phyloP scores from a whole-genome alignment of 1,140 invertebrate genomes.

The Cheumatopsyche charites region DNA sequence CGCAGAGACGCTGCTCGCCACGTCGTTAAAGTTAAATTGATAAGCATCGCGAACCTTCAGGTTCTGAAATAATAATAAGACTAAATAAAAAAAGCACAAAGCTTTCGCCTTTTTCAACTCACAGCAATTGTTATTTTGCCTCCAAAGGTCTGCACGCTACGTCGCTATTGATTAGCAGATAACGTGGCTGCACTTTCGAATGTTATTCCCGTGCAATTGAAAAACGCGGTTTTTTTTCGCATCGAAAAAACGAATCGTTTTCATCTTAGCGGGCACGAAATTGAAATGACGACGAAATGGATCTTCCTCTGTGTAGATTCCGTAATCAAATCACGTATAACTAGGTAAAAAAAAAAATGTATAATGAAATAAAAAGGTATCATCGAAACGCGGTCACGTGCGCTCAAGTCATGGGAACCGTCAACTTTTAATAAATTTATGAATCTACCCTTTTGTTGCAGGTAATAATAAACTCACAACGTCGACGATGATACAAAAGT shows the following conservation, averaged over 20 bases:
- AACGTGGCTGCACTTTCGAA: slow-evolving; percentile 24
- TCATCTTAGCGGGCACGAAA: not conserved
- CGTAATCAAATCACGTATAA: slow-evolving; percentile 44
- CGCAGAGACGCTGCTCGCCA: not conserved
- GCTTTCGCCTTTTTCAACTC: slow-evolving; percentile 26
- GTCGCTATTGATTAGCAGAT: slow-evolving; percentile 32
- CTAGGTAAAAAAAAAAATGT: slow-evolving; percentile 40
- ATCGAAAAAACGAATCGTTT: not conserved
- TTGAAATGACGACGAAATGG: not conserved
- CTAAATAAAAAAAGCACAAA: slow-evolving; percentile 10
- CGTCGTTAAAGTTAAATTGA: not conserved
- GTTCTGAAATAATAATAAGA: slow-evolving; percentile 13
- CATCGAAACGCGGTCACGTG: slow-evolving; percentile 47
- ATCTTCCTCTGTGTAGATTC: not conserved
- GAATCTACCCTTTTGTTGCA: slow-evolving; percentile 47
- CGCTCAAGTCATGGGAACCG: slow-evolving; percentile 39
- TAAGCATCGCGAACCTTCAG: not conserved
- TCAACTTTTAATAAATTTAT: slow-evolving; percentile 48
- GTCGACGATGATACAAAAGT: slow-evolving; percentile 29
- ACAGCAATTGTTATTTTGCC: slow-evolving; percentile 25
- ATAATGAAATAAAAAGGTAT: slow-evolving; percentile 37
- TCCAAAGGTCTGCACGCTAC: slow-evolving; percentile 33
- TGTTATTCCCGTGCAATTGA: slow-evolving; percentile 9
- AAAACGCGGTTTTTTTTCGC: not conserved
- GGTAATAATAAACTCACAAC: slow-evolving; percentile 47